These are phyloP conservation scores for Uloborus diversus DNA, from an alignment of 1,140 invertebrate species.

Conservation along the genomic window DNA sequence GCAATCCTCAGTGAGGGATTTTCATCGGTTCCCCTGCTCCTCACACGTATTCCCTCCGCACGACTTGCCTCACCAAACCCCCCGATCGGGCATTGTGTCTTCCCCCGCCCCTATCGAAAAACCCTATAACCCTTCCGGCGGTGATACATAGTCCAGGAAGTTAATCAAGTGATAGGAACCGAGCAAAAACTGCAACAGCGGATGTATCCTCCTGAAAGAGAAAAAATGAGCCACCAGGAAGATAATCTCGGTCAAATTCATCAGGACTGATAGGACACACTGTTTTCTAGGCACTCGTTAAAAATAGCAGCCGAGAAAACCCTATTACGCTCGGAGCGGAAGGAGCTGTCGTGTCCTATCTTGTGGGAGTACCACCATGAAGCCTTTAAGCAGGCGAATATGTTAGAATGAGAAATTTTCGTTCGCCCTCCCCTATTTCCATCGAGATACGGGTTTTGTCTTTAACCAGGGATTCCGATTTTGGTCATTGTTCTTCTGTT, in stretches of 20 bases:
- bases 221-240: conserved; percentile 15
- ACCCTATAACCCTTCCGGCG: conserved; percentile 9
- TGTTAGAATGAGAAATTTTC: conserved; percentile 52
- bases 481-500: conserved; percentile 39
- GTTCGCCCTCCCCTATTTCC: conserved; percentile 5
- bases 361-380: conserved; percentile 29
- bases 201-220: neutral
- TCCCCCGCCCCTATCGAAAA: neutral
- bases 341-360: conserved; percentile 43
- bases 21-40: no score
- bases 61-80: neutral
- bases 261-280: conserved; percentile 41
- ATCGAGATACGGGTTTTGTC: conserved; percentile 48
- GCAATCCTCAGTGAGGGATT: no score
- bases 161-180: conserved; percentile 35
- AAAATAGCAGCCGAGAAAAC: conserved; percentile 32
- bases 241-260: conserved; percentile 55
- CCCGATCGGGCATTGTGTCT: neutral
- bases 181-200: neutral
- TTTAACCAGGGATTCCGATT: conserved; percentile 37
- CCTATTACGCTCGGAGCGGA: conserved; percentile 27
- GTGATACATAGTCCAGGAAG: conserved; percentile 38
- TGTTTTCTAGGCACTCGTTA: conserved; percentile 35
- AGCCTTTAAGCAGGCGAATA: conserved; percentile 49
- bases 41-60: conserved; percentile 18